Evolutionary conservation across 2,888 invertebrate species (phyloP).

Genomic region (Metopia argyrocephala): DNA sequence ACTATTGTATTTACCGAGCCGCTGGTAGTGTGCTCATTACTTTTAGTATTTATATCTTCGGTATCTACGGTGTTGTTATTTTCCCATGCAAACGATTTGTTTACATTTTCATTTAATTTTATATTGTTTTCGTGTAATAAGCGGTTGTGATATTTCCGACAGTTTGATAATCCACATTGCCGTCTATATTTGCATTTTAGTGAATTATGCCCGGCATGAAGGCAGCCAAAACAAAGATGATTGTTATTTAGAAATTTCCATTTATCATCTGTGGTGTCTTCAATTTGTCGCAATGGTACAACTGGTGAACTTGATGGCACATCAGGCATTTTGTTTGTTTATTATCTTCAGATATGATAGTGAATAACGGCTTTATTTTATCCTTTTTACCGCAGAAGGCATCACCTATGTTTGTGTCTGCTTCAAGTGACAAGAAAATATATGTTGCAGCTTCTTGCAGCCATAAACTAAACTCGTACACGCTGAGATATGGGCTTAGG

Average conservation of each 20-base stretch:
- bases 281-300: constrained; percentile 22
- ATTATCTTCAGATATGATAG: constrained; percentile 15
- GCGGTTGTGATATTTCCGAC: constrained; percentile 29
- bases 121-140: constrained; percentile 24
- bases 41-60: background rate
- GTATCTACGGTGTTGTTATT: no score
- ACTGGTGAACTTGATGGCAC: constrained; percentile 2
- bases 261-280: constrained; percentile 11
- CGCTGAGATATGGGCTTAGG: no score
- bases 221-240: constrained; percentile 30
- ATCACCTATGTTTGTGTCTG: constrained; percentile 17
- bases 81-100: no score
- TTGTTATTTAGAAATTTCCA: constrained; percentile 17
- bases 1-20: background rate
- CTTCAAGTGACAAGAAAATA: constrained; percentile 18
- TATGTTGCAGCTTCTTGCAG: constrained; percentile 48
- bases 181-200: constrained; percentile 22
- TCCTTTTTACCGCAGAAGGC: background rate
- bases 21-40: background rate
- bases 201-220: constrained; percentile 19
- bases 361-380: constrained; percentile 21
- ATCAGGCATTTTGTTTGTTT: background rate
- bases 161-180: constrained; percentile 21
- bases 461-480: no score
- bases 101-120: no score